Base-by-base conservation (phyloP, 2,888 invertebrate species). In the Spatulosminthurus flaviceps region DNA sequence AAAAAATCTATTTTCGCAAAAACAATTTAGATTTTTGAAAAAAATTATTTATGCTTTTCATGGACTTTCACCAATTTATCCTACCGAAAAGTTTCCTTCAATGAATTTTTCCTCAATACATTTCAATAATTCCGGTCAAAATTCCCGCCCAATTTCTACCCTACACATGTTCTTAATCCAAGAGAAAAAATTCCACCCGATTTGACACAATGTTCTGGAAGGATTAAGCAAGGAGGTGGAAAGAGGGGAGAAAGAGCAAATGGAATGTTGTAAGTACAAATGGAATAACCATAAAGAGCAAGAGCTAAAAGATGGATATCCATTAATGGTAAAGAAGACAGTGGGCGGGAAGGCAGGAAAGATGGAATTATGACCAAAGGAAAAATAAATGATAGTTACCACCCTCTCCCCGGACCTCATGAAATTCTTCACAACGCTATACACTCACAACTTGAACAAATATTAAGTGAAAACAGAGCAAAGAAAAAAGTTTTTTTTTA, bases 341-440 rank as follows among this genome's bases (percentile, higher is more conserved):
- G 60, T 28, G 64, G 78, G 78, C 78, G 78, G 77, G 67, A 69
- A 51, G 60, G 70, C 24, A 34, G 71, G 78, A 71, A 78, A 71
- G 28, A 61, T 21, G 24, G 51, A 34, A 78, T 60, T 78, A 78
- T 78, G 51, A 72, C 71, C 29, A 26, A 64, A 60, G 42, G 64
- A 71, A 78, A 71, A 71, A 64, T 43, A 78, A 72, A 71, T 78
- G 71, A 78, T 71, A 29, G 24, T 71, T 61, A 22, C 64, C 60
- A 60, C 78, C 70, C 78, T 78, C 78, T 41, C 51, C 19, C 1
- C 5, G 51, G n/a, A 51, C 51, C 51, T 2, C 51, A 51, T 51
- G 51, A 51, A 51, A 51, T 41, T 29, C 21, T 22, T 71, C 70
- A 64, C 24, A 26, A 69, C 22, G 19, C 69, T 42, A 42, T 24